phyloP scores from a whole-genome alignment of 2,888 invertebrate genomes.

The Agrochola lychnidis region DNA sequence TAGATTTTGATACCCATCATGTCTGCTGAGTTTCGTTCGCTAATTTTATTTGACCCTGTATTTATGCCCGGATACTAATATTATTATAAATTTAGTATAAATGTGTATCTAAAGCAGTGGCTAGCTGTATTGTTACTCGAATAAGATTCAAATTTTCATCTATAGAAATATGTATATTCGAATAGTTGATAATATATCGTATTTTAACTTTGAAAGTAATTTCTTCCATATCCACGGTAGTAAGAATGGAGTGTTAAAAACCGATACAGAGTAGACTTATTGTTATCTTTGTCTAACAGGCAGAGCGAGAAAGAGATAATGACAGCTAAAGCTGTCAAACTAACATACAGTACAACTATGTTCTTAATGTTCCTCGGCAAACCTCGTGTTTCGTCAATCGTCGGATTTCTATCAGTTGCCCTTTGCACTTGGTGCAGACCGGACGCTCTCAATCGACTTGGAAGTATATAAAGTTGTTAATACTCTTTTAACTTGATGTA shows the following conservation, averaged over 20 bases:
- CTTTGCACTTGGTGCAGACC: no score
- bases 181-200: conserved; percentile 13
- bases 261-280: neutral
- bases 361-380: no score
- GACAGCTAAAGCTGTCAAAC: neutral
- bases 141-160: conserved; percentile 19
- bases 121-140: conserved; percentile 21
- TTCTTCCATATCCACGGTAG: neutral
- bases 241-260: neutral
- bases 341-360: neutral
- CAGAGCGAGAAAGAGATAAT: neutral
- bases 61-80: conserved; percentile 4
- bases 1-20: no score
- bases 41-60: neutral
- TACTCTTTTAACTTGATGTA: no score
- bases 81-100: neutral
- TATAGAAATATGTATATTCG: neutral
- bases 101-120: neutral
- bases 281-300: conserved; percentile 8
- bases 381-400: no score
- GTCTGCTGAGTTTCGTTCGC: no score
- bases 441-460: no score
- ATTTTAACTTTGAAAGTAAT: conserved; percentile 9
- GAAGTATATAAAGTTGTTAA: no score
- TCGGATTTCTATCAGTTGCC: no score